These are phyloP conservation scores for Hyles euphorbiae DNA, from an alignment of 1,140 invertebrate species.

Conservation along the genomic window DNA sequence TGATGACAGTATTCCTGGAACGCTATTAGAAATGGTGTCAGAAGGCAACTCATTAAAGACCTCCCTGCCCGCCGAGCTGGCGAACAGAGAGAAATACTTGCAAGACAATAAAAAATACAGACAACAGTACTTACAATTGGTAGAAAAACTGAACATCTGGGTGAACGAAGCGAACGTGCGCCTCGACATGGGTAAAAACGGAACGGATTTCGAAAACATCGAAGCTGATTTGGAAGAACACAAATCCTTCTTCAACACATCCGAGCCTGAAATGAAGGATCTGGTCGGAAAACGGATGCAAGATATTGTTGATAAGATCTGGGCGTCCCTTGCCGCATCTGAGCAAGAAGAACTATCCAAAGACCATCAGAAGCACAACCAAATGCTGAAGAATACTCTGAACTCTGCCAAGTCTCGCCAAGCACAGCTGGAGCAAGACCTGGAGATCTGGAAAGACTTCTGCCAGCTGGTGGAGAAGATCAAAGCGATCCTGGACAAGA, in stretches of 20 bases:
- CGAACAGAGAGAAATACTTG: slow-evolving; percentile 87
- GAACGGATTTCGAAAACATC: slow-evolving; percentile 92
- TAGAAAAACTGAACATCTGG: slow-evolving; percentile 90
- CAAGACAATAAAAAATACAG: slow-evolving; percentile 87
- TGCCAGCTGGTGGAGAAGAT: slow-evolving; percentile 85
- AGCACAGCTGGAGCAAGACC: slow-evolving; percentile 84
- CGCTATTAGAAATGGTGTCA: slow-evolving; percentile 87
- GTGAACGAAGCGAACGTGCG: slow-evolving; percentile 88
- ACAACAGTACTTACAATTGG: slow-evolving; percentile 81
- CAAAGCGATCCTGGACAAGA: slow-evolving; percentile 82
- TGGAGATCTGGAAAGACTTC: slow-evolving; percentile 88
- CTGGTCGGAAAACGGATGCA: slow-evolving; percentile 88
- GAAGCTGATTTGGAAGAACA: slow-evolving; percentile 89
- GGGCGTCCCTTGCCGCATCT: slow-evolving; percentile 85
- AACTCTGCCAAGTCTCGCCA: slow-evolving; percentile 87
- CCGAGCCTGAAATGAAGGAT: slow-evolving; percentile 85
- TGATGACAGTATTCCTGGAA: slow-evolving; percentile 86
- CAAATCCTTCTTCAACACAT: slow-evolving; percentile 86
- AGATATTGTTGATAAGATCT: slow-evolving; percentile 89
- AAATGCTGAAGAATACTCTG: slow-evolving; percentile 86
- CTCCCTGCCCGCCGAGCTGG: slow-evolving; percentile 86
- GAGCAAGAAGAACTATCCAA: slow-evolving; percentile 89
- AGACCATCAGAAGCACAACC: slow-evolving; percentile 86
- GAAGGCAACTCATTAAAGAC: slow-evolving; percentile 86
- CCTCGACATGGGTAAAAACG: slow-evolving; percentile 86